phyloP scores from a whole-genome alignment of 2,797 vertebrate species.

The Pseudocheirus occidentalis region DNA sequence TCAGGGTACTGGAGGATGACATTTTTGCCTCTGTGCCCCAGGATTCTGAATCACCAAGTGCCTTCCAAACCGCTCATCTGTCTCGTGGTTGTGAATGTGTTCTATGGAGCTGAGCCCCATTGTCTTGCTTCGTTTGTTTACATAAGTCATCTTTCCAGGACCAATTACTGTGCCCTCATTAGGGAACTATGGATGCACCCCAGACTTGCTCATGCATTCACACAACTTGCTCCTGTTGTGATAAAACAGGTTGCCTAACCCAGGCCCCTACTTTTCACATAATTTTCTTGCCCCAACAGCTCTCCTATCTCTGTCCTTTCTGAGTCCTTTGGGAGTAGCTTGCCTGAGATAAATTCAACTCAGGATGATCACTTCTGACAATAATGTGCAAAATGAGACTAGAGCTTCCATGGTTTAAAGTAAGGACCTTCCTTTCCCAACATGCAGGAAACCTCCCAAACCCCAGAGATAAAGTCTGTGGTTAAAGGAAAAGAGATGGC shows the following conservation, averaged over 20 bases:
- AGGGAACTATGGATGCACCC: conserved; percentile 2
- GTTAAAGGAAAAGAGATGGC: not conserved
- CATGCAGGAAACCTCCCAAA: not conserved
- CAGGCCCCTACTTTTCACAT: not conserved
- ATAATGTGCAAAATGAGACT: not conserved
- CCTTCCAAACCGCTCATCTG: conserved; percentile 67
- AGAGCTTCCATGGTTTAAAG: not conserved
- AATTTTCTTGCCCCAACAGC: not conserved
- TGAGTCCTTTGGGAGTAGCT: not conserved
- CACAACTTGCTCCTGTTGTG: not conserved
- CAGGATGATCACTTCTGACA: not conserved
- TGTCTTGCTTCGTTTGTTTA: conserved; percentile 70
- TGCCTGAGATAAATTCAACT: not conserved
- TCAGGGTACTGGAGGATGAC: conserved; percentile 43
- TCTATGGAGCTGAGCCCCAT: conserved; percentile 71
- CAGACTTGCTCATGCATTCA: fast-evolving
- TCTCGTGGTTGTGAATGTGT: conserved; percentile 64
- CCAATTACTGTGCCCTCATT: conserved; percentile 55
- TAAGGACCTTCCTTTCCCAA: not conserved
- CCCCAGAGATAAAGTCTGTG: not conserved
- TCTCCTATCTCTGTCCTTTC: not conserved
- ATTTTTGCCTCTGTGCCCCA: conserved; percentile 71
- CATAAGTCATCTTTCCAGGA: conserved; percentile 59
- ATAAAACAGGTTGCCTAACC: not conserved
- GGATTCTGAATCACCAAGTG: conserved; percentile 76